These are phyloP conservation scores for Thysanoteuthis rhombus DNA, from an alignment of 2,888 invertebrate genomes.

Conservation along the genomic window DNA sequence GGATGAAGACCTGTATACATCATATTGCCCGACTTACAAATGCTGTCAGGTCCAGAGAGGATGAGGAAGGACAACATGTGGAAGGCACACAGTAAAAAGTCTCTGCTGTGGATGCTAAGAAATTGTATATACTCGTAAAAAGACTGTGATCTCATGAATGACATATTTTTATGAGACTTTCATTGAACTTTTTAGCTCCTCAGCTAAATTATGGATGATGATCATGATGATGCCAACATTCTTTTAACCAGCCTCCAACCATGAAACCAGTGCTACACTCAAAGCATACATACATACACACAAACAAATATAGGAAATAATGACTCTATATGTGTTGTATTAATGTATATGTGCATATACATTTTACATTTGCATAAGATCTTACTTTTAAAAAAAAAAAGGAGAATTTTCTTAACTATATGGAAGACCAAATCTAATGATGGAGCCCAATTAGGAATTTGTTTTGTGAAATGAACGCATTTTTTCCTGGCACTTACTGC, in stretches of 20 bases:
- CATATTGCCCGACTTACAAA: not conserved
- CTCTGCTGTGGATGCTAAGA: not conserved
- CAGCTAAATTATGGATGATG: slow-evolving; percentile 12
- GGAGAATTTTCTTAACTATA: not conserved
- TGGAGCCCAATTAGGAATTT: not conserved
- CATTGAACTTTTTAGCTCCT: not conserved
- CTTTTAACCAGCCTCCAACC: not conserved
- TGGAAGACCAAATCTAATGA: not conserved
- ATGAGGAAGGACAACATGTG: not conserved
- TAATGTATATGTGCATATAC: not conserved
- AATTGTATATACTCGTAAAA: not conserved
- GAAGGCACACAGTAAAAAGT: not conserved
- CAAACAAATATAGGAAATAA: not conserved
- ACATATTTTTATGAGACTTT: slow-evolving; percentile 1
- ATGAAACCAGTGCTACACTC: not conserved
- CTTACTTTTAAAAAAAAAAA: not conserved
- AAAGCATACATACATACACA: not conserved
- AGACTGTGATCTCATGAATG: not conserved
- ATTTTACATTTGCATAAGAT: not conserved
- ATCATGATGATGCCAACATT: not conserved
- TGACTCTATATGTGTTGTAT: not conserved
- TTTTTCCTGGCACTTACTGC: not conserved
- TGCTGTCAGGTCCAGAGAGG: not conserved
- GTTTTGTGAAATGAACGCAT: not conserved
- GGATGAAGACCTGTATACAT: not conserved